Evolutionary conservation across 2,113 vertebrate species (phyloP).

Genomic region (Siniperca knerii): DNA sequence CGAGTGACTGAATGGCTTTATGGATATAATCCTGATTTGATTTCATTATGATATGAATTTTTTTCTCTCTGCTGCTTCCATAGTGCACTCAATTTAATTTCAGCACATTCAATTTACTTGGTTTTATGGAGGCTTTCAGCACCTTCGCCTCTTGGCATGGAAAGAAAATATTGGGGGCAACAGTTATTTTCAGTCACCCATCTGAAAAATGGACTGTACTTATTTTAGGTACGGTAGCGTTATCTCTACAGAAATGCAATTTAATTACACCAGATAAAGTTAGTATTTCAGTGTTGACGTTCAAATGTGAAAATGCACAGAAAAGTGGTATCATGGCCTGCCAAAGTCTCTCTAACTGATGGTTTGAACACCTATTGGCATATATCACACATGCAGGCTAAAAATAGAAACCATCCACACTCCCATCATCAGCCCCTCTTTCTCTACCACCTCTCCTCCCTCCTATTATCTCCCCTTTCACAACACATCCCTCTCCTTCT

Average conservation of each 20-base stretch:
- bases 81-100: slow-evolving; percentile 63
- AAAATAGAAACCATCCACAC: slow-evolving; percentile 79
- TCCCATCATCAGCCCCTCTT: slow-evolving; percentile 68
- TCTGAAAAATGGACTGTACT: slow-evolving; percentile 54
- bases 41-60: slow-evolving; percentile 64
- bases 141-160: slow-evolving; percentile 42
- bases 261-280: slow-evolving; percentile 15
- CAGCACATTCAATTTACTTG: slow-evolving; percentile 52
- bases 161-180: slow-evolving; percentile 46
- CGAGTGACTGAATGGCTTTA: slow-evolving; percentile 68
- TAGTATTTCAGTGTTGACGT: not conserved
- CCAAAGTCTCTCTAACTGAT: slow-evolving; percentile 37
- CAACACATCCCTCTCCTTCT: slow-evolving; percentile 65
- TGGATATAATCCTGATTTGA: slow-evolving; percentile 76
- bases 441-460: slow-evolving; percentile 48
- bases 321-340: slow-evolving; percentile 9
- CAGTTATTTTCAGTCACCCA: slow-evolving; percentile 44
- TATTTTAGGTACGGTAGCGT: slow-evolving; percentile 19
- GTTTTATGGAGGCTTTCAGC: slow-evolving; percentile 45
- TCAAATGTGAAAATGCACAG: slow-evolving; percentile 28
- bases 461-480: slow-evolving; percentile 57
- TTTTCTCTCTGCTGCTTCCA: slow-evolving; percentile 37
- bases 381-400: slow-evolving; percentile 78
- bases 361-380: slow-evolving; percentile 75
- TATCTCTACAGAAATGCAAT: slow-evolving; percentile 30